Base-by-base conservation (phyloP, 2,888 invertebrate species). In the Embidobia sp. region DNA sequence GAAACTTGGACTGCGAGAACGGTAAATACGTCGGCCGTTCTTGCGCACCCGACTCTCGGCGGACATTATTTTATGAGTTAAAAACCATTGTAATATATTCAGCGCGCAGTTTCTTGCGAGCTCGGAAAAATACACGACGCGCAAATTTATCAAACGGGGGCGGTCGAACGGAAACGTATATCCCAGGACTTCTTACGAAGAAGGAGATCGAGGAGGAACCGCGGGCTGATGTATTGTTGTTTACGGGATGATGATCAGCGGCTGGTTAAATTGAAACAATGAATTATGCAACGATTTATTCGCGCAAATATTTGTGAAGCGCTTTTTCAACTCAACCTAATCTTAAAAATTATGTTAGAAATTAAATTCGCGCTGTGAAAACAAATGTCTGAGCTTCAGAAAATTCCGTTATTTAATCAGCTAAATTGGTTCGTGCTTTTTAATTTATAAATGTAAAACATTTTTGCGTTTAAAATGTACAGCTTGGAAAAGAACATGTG, bases 31-130 rank as follows among this genome's bases (percentile, higher is more conserved):
- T 59, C 53, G 49, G 22, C 8, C 10, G 53, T 76, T 76, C 69
- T 76, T 67, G 67, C 53, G 26, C 46, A n/a, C 33, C 18, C 19
- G 26, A 26, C 16, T 5, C 18, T 27, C 40, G 18, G 13, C 10
- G 42, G 46, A 66, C 57, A 61, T 40, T 57, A 74, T 59, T 74
- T 73, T 66, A 59, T 51, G 51, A 59, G 49, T 69, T 44, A 66
- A 66, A 74, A 74, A 67, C 44, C 59, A 31, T 16, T 18, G 75
- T 69, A 75, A 75, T 75, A 75, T 63, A 75, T 75, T 75, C 75
- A 75, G 53, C 31, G 55, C 11, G 53, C 37, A 19, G 29, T 44
- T 69, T 67, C 61, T 63, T 67, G 35, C 49, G 18, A 35, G 40
- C 10, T 1, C 4, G 27, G 59, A 63, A 72, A 63, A 72, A 55